Evolutionary conservation across 2,888 invertebrate species (phyloP).

Genomic region (Meloe dianella): DNA sequence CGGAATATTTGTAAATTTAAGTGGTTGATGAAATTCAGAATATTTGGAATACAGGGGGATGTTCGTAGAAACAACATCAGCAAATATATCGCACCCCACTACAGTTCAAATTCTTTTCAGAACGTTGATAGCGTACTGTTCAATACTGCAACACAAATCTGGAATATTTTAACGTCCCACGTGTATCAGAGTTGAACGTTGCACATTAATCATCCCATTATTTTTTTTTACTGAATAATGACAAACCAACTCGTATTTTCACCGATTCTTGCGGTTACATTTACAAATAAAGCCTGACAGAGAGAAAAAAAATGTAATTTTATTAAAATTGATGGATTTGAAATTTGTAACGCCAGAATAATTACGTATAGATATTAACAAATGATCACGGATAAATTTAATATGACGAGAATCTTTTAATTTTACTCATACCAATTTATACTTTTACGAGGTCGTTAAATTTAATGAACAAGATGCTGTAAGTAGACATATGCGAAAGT

Average conservation of each 20-base stretch:
- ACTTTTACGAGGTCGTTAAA: slow-evolving; percentile 39
- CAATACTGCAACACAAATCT: no score
- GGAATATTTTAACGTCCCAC: neutral
- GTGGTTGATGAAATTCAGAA: neutral
- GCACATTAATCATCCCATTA: neutral
- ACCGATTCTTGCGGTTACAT: neutral
- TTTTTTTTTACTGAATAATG: neutral
- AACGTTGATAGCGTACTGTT: no score
- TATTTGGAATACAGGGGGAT: no score
- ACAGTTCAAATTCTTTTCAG: no score
- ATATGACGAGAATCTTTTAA: slow-evolving; percentile 36
- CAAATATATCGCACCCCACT: no score
- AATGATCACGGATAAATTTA: slow-evolving; percentile 14
- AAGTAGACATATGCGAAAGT: slow-evolving; percentile 45
- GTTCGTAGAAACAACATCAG: no score
- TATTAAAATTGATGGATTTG: neutral
- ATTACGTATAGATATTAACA: neutral
- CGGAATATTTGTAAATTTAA: neutral
- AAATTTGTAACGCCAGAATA: neutral
- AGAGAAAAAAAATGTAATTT: neutral
- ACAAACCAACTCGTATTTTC: neutral
- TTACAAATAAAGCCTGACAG: neutral
- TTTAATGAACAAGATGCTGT: slow-evolving; percentile 48
- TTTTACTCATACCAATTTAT: slow-evolving; percentile 22
- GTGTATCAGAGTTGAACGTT: neutral